Conservation (phyloP, 2,888 invertebrate species). For the Hedya salicella region DNA sequence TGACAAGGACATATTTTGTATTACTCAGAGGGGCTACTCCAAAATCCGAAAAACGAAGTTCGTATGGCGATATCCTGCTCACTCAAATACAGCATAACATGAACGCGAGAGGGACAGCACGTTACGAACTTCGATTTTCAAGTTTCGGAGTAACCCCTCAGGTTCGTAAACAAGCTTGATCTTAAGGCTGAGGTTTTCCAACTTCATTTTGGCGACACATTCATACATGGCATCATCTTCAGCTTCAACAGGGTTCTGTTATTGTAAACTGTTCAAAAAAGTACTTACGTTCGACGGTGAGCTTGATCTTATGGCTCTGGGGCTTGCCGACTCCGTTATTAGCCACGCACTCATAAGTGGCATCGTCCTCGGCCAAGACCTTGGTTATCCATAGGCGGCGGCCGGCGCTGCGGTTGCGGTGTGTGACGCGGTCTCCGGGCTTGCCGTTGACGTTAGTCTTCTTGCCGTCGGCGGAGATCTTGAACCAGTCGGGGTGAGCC, state of each 20-base stretch:
- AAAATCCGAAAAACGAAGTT: too few species aligned
- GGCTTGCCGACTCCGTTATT: conserved; percentile 65
- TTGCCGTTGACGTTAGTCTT: conserved; percentile 58
- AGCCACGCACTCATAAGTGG: conserved; percentile 66
- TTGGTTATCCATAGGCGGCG: conserved; percentile 71
- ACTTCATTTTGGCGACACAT: conserved; percentile 66
- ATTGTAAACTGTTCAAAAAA: too few species aligned
- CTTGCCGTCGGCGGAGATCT: conserved; percentile 54
- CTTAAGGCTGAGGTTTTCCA: conserved; percentile 61
- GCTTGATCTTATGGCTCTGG: conserved; percentile 60
- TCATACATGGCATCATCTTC: conserved; percentile 69
- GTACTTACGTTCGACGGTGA: conserved; percentile 72
- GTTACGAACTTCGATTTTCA: too few species aligned
- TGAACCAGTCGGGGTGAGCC: conserved; percentile 69
- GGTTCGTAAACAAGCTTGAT: conserved; percentile 63
- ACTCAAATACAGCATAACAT: too few species aligned
- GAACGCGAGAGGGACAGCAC: too few species aligned
- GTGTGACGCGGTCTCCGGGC: conserved; percentile 64
- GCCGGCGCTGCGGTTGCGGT: conserved; percentile 71
- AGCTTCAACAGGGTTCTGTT: too few species aligned
- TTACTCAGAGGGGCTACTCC: too few species aligned
- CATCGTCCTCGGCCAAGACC: conserved; percentile 62
- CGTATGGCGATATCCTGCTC: too few species aligned
- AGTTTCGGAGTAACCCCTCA: too few species aligned
- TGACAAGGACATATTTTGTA: too few species aligned